Conservation (phyloP, 2,797 vertebrate genomes). For the Chiroxiphia lanceolata region DNA sequence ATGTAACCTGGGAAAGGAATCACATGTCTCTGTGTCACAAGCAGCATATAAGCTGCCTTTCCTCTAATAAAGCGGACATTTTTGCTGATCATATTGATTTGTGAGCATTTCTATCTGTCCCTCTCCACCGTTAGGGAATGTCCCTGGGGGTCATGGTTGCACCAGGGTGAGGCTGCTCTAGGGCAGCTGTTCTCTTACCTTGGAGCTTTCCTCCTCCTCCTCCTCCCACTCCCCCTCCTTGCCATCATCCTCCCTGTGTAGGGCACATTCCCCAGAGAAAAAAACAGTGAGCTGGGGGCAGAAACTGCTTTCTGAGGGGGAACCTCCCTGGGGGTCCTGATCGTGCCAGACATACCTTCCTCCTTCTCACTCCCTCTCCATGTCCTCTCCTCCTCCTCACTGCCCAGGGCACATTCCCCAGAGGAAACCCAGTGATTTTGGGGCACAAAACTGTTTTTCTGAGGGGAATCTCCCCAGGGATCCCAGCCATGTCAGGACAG, state of each 20-base stretch:
- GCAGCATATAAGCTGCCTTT: too few species aligned
- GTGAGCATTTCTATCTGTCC: too few species aligned
- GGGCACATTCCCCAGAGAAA: neutral
- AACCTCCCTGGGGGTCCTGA: neutral
- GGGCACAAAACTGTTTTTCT: neutral
- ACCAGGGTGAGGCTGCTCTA: neutral
- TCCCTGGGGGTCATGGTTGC: neutral
- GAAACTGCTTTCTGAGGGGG: neutral
- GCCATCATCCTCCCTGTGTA: too few species aligned
- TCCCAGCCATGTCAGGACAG: neutral
- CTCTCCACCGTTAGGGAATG: too few species aligned
- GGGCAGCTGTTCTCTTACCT: neutral
- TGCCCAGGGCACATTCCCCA: neutral
- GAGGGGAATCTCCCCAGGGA: neutral
- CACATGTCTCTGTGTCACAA: too few species aligned
- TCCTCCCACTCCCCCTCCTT: too few species aligned
- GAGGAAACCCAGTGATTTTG: too few species aligned
- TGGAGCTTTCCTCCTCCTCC: neutral
- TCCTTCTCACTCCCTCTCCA: rapidly evolving
- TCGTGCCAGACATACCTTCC: neutral
- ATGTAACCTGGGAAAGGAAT: too few species aligned
- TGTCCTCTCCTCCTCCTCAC: neutral
- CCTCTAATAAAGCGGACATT: too few species aligned
- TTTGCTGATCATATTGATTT: too few species aligned
- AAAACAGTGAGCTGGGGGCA: neutral